Evolutionary conservation across 1,140 invertebrate genomes (phyloP).

Genomic region (Homalodisca vitripennis): DNA sequence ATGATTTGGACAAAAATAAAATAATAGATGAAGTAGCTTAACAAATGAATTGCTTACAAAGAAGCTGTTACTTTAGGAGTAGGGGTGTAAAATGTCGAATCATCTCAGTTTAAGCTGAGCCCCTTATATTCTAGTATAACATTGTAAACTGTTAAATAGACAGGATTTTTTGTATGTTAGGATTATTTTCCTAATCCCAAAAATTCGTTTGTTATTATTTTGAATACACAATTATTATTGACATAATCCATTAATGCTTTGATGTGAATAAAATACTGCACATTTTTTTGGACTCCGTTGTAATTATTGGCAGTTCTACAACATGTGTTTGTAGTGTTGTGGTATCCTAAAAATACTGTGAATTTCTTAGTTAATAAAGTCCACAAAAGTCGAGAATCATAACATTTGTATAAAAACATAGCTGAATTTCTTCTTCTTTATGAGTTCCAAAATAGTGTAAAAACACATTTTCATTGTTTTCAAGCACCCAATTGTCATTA

Average conservation of each 20-base stretch:
- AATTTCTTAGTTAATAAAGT: constrained; percentile 1
- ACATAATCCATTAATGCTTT: background rate
- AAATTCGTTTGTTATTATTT: constrained; percentile 21
- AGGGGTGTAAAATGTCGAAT: constrained; percentile 2
- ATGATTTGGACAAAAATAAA: constrained; percentile 29
- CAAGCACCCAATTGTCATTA: too few relatives aligned
- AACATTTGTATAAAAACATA: constrained; percentile 14
- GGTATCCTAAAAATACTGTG: background rate
- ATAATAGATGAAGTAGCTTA: constrained; percentile 32
- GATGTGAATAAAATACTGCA: background rate
- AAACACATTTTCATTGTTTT: too few relatives aligned
- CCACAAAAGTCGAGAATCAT: background rate
- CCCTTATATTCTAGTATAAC: background rate
- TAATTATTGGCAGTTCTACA: constrained; percentile 8
- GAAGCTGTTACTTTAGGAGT: constrained; percentile 23
- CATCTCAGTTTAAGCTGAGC: background rate
- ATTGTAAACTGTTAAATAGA: constrained; percentile 10
- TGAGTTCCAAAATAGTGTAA: constrained; percentile 12
- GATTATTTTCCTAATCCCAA: constrained; percentile 3
- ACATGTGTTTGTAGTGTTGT: background rate
- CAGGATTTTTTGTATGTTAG: constrained; percentile 6
- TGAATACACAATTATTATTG: background rate
- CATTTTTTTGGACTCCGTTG: background rate
- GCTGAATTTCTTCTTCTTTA: constrained; percentile 1
- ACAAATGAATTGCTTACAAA: constrained; percentile 29